These are phyloP conservation scores for Epirrhoe alternata DNA, from an alignment of 2,888 invertebrate genomes.

Conservation along the genomic window DNA sequence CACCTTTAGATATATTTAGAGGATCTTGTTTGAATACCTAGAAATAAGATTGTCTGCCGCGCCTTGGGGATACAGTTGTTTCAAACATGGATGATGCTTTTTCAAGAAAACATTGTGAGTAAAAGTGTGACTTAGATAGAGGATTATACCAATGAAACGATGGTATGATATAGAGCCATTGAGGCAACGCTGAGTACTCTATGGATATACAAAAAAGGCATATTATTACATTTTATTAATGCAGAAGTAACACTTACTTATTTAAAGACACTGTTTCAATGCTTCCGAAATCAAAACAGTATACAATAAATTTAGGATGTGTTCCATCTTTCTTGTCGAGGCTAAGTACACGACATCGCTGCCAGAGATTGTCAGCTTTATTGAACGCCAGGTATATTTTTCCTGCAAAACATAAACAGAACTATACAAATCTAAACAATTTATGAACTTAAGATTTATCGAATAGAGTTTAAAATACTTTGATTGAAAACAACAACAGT, in stretches of 20 bases:
- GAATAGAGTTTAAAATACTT: not conserved
- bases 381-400: slow-evolving; percentile 87
- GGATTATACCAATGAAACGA: no score
- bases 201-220: no score
- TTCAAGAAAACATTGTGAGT: no score
- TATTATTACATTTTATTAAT: not conserved
- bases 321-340: slow-evolving; percentile 58
- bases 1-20: no score
- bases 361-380: slow-evolving; percentile 86
- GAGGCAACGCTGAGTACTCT: no score
- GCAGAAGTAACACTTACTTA: slow-evolving; percentile 65
- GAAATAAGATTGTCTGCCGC: no score
- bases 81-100: no score
- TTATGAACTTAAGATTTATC: not conserved
- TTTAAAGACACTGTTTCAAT: slow-evolving; percentile 74
- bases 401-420: slow-evolving; percentile 65
- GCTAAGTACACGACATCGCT: slow-evolving; percentile 85
- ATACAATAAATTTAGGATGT: slow-evolving; percentile 78
- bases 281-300: slow-evolving; percentile 88
- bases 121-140: no score
- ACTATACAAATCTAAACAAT: not conserved
- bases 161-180: no score
- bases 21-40: no score
- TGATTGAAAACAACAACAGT: not conserved
- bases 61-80: no score